These are phyloP conservation scores for Malurus elegans DNA, from an alignment of 2,113 vertebrate species.

Conservation along the genomic window DNA sequence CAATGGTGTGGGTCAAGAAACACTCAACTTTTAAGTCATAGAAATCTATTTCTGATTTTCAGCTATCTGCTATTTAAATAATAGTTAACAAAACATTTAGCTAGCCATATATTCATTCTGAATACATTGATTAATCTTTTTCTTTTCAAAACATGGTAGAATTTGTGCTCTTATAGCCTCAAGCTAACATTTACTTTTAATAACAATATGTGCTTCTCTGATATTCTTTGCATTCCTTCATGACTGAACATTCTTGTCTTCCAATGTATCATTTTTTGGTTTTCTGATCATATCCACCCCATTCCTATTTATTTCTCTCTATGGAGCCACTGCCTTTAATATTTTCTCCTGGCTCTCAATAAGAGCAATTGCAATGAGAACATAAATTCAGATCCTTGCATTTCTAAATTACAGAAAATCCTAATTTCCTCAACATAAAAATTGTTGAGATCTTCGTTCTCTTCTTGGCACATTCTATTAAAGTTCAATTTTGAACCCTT, in stretches of 20 bases:
- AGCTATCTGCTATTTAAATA: not conserved
- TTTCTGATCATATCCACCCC: not conserved
- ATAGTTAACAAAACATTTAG: not conserved
- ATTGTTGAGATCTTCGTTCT: not conserved
- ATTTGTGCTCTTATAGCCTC: not conserved
- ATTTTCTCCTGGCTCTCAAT: not conserved
- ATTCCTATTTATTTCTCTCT: not conserved
- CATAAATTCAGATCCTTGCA: not conserved
- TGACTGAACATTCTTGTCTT: not conserved
- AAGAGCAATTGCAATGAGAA: not conserved
- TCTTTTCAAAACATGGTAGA: not conserved
- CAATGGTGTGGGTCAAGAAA: not conserved
- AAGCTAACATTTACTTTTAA: not conserved
- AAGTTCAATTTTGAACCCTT: not conserved
- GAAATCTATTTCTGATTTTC: not conserved
- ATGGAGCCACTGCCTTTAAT: not conserved
- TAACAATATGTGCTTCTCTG: not conserved
- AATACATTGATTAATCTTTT: not conserved
- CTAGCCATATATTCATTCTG: not conserved
- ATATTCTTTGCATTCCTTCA: not conserved
- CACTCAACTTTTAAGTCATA: not conserved
- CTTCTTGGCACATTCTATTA: not conserved
- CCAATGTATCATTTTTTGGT: not conserved
- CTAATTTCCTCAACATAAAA: not conserved
- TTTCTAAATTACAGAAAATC: not conserved